phyloP scores from a whole-genome alignment of 2,888 invertebrate species.

The Hemithea aestivaria region DNA sequence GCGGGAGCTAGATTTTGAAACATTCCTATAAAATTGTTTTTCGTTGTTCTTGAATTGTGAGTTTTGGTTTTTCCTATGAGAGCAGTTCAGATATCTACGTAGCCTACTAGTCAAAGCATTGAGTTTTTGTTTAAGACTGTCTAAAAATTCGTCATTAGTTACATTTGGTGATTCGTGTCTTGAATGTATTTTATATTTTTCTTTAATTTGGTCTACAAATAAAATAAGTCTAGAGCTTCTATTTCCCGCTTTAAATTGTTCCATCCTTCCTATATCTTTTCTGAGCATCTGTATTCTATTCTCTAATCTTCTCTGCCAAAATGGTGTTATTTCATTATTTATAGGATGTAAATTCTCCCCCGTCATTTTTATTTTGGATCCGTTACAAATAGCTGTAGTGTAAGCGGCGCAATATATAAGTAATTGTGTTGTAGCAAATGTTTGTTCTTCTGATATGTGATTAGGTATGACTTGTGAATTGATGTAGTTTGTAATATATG shows the following conservation, averaged over 20 bases:
- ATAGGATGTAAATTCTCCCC: no score
- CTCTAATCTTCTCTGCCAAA: background rate
- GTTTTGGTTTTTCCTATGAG: conserved; percentile 11
- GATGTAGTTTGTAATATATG: conserved; percentile 1
- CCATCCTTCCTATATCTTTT: background rate
- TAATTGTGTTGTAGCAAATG: conserved; percentile 2
- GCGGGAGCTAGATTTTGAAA: no score
- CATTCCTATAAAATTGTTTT: conserved; percentile 11
- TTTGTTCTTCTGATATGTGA: background rate
- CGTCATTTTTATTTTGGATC: conserved; percentile 10
- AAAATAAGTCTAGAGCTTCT: background rate
- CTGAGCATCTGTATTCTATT: background rate
- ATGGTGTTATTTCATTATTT: no score
- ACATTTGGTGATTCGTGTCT: background rate
- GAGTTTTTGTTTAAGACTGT: conserved; percentile 15
- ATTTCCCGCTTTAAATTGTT: background rate
- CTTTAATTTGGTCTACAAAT: background rate
- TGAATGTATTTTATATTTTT: background rate
- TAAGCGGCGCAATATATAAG: conserved; percentile 8
- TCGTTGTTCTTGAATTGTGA: conserved; percentile 7
- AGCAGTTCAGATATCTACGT: conserved; percentile 6
- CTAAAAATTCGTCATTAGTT: conserved; percentile 4
- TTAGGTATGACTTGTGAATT: background rate
- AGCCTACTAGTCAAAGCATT: conserved; percentile 2
- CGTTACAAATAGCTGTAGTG: conserved; percentile 5